Percentiles rank a stretch among this genome's conserved stretches.
phyloP scores from a whole-genome alignment of 2,888 invertebrate genomes.

The Ennomos quercinarius region DNA sequence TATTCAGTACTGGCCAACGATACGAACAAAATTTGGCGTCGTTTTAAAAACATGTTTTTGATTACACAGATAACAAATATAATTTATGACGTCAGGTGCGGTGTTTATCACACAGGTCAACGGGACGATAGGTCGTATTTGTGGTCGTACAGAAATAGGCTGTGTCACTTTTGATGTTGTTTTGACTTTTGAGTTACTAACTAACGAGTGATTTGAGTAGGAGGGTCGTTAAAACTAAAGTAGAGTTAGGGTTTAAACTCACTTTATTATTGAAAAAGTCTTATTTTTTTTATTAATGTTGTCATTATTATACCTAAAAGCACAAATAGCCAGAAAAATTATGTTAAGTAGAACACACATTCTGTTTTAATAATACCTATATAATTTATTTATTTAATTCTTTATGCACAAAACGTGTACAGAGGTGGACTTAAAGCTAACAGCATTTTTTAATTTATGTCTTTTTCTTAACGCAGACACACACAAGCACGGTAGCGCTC shows the following conservation, averaged over 20 bases:
- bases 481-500: no score
- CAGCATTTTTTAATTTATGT: no score
- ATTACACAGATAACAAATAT: slow-evolving; percentile 25
- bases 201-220: background rate
- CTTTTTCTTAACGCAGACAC: no score
- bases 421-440: no score
- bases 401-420: no score
- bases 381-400: no score
- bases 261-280: background rate
- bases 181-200: slow-evolving; percentile 6
- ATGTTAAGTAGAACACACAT: no score
- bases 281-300: no score
- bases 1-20: background rate
- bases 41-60: slow-evolving; percentile 37
- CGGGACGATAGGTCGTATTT: slow-evolving; percentile 11
- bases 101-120: slow-evolving; percentile 32
- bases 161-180: slow-evolving; percentile 22
- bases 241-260: background rate
- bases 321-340: no score
- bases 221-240: slow-evolving; percentile 3
- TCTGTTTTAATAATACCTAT: no score
- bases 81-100: slow-evolving; percentile 32
- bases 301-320: no score
- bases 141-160: slow-evolving; percentile 22
- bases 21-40: slow-evolving; percentile 23